Percentiles rank a stretch among this genome's conserved stretches.
phyloP scores from a whole-genome alignment of 2,888 invertebrate species.

The Prosapia bicincta region DNA sequence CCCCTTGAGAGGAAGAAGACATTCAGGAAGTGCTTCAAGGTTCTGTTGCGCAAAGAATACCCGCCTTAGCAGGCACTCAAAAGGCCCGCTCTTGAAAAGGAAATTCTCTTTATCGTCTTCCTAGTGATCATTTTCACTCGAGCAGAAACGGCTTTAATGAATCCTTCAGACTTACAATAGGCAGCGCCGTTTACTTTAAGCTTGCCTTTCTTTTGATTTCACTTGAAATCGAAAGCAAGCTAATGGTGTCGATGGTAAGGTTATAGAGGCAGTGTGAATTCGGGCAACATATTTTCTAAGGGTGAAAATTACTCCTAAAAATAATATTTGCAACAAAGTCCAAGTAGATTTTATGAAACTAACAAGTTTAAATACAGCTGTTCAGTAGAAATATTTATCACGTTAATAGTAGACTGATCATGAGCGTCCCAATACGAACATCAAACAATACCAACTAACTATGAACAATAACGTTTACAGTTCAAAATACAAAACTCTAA shows the following conservation, averaged over 20 bases:
- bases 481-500: too few species aligned
- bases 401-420: too few species aligned
- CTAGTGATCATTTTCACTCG: neutral
- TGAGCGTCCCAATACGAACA: too few species aligned
- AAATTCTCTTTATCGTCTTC: neutral
- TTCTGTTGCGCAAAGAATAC: neutral
- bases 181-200: neutral
- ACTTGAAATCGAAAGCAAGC: neutral
- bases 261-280: neutral
- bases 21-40: neutral
- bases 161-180: neutral
- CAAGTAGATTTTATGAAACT: too few species aligned
- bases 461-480: too few species aligned
- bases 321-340: too few species aligned
- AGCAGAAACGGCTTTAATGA: neutral
- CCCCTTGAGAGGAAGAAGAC: neutral
- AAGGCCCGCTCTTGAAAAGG: neutral
- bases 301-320: too few species aligned
- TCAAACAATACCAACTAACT: too few species aligned
- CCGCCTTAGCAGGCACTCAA: neutral
- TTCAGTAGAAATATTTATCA: too few species aligned
- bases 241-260: neutral
- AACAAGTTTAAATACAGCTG: too few species aligned
- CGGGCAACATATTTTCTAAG: too few species aligned
- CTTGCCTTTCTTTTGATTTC: neutral